A percentile compares a stretch with the other conserved stretches of the same genome.
Conservation (phyloP, 2,113 vertebrate genomes). For the Leptodactylus fuscus region DNA sequence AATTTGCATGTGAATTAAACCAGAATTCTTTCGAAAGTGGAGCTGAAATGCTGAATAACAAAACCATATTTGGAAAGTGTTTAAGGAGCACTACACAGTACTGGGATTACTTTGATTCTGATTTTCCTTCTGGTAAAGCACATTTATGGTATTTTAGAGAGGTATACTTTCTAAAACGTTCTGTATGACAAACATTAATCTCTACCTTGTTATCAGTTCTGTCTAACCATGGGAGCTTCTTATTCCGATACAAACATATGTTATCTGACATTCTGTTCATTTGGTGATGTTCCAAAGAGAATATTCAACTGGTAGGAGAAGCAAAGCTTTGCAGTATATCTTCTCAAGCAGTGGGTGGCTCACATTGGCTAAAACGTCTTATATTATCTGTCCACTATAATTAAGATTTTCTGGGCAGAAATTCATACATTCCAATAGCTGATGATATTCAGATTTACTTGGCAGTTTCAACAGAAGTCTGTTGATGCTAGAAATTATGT, state of each 20-base stretch:
- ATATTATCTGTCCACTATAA: constrained; percentile 34
- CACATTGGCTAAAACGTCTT: background rate
- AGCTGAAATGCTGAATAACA: too few species aligned
- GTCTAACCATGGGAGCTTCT: background rate
- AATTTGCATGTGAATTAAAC: too few species aligned
- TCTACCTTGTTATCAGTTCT: background rate
- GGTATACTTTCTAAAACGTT: too few species aligned
- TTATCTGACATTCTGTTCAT: background rate
- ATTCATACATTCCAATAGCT: constrained; percentile 34
- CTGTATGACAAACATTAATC: too few species aligned
- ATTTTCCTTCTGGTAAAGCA: too few species aligned
- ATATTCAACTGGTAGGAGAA: constrained; percentile 7
- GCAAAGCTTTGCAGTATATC: background rate
- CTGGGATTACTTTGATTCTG: too few species aligned
- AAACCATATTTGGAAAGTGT: too few species aligned
- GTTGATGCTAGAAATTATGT: constrained; percentile 31
- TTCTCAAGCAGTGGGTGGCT: constrained; percentile 32
- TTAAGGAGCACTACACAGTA: too few species aligned
- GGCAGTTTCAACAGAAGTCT: constrained; percentile 32
- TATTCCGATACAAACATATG: constrained; percentile 23
- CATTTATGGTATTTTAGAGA: too few species aligned
- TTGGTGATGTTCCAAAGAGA: background rate
- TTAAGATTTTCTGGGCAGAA: constrained; percentile 40
- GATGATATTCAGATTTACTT: constrained; percentile 34
- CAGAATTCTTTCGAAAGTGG: too few species aligned